Evolutionary conservation across 2,797 vertebrate species (phyloP).

Genomic region (Rhinichthys osculus): DNA sequence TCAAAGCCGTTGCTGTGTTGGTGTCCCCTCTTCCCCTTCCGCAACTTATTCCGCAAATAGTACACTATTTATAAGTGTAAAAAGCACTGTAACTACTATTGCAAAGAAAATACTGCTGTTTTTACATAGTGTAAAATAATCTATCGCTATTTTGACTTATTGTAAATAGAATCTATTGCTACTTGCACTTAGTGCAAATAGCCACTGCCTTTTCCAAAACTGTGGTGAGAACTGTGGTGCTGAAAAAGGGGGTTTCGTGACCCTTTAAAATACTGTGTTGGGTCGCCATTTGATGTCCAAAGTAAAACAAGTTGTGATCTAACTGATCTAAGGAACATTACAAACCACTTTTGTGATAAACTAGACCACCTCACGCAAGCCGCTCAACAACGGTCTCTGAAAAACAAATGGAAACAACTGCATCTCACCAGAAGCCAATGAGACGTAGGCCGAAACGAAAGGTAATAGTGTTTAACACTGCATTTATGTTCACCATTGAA

Average conservation of each 20-base stretch:
- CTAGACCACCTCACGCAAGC: constrained; percentile 46
- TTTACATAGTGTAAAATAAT: no score
- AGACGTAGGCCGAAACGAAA: not conserved
- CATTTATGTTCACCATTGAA: not conserved
- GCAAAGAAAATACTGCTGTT: no score
- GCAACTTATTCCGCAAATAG: no score
- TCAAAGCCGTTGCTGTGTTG: no score
- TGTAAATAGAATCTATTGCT: no score
- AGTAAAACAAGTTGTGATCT: constrained; percentile 24
- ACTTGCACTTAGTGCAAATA: no score
- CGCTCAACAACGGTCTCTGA: constrained; percentile 15
- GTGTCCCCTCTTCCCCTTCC: no score
- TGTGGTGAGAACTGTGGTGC: not conserved
- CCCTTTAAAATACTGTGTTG: not conserved
- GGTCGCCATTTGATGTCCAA: not conserved
- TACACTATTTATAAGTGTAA: no score
- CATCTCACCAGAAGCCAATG: constrained; percentile 30
- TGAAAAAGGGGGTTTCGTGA: not conserved
- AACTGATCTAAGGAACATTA: constrained; percentile 42
- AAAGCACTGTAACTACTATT: no score
- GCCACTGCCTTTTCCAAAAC: not conserved
- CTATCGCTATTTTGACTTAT: no score
- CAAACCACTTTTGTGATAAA: constrained; percentile 47
- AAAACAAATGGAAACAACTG: not conserved
- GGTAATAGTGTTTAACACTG: constrained; percentile 22